phyloP scores from a whole-genome alignment of 2,888 invertebrate genomes.

The Nymphalis c-album region DNA sequence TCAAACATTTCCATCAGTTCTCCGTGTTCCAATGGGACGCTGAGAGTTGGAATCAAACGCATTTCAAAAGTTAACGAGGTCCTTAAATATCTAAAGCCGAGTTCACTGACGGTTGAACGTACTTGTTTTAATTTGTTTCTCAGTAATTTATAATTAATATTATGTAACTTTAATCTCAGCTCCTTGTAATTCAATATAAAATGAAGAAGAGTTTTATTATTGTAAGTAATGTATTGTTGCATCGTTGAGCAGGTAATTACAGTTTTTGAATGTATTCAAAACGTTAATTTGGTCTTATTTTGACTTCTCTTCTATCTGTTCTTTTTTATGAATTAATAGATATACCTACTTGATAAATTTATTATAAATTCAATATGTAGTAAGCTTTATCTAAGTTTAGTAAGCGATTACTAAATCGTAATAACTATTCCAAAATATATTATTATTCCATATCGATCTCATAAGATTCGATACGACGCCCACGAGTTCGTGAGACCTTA shows the following conservation, averaged over 20 bases:
- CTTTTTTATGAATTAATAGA: too few species aligned
- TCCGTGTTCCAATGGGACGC: neutral
- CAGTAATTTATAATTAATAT: neutral
- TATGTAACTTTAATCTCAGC: neutral
- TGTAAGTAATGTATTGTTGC: too few species aligned
- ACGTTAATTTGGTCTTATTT: too few species aligned
- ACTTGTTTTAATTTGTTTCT: neutral
- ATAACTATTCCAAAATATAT: conserved; percentile 1
- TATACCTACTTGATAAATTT: too few species aligned
- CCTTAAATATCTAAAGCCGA: neutral
- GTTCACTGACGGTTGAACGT: neutral
- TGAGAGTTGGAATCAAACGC: conserved; percentile 5
- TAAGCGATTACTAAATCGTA: neutral
- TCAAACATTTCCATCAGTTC: too few species aligned
- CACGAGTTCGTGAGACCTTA: conserved; percentile 9
- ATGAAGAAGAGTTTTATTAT: too few species aligned
- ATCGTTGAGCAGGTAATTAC: too few species aligned
- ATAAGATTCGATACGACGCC: conserved; percentile 8
- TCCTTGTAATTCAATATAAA: too few species aligned
- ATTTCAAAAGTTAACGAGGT: conserved; percentile 5
- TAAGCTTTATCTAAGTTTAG: neutral
- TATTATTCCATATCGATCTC: neutral
- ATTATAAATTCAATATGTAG: neutral
- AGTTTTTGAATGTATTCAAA: too few species aligned
- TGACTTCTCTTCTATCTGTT: too few species aligned